Base-by-base conservation (phyloP, 2,888 invertebrate species). In the Oxyteleia sp. region DNA sequence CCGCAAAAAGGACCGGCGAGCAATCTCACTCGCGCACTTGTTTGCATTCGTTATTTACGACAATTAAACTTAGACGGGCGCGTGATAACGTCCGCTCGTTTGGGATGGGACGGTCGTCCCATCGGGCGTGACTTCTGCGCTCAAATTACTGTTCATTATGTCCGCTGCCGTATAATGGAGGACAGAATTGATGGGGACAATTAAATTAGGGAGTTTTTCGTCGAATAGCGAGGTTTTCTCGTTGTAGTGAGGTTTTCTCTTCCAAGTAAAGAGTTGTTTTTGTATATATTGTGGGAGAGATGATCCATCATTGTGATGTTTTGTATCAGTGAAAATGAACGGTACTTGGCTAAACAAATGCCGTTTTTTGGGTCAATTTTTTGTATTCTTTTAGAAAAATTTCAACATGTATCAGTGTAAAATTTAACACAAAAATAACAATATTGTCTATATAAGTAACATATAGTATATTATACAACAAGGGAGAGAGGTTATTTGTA, bases 1-100 rank as follows among this genome's bases (percentile, higher is more conserved):
- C 91, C 89, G 87, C 88, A 86, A 90, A 91, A 90, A 90, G 89
- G 84, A 87, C 85, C 84, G 59, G n/a, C 26, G 84, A 78, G 83
- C 82, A 87, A 85, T 87, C 87, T 86, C 85, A 82, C 72, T 63
- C 64, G 81, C 84, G 80, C 53, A 43, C 69, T 81, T 74, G 81
- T 81, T 85, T 87, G 84, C 81, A 66, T 78, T 85, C 82, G 87
- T 86, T 86, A 87, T 88, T 81, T 82, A 83, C 80, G 66, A 84
- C 78, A 86, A 88, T 88, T 86, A 87, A 82, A 68, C 75, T 74
- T 84, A 84, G 87, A 88, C 86, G 72, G 82, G 76, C 82, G 82
- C 76, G 84, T 72, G 71, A 79, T 74, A 68, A 79, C 69, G 66
- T 66, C 26, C 68, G 81, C 61, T 69, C 74, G 61, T 71, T 78